Conservation (phyloP, 2,113 vertebrate genomes). For the Perca fluviatilis region DNA sequence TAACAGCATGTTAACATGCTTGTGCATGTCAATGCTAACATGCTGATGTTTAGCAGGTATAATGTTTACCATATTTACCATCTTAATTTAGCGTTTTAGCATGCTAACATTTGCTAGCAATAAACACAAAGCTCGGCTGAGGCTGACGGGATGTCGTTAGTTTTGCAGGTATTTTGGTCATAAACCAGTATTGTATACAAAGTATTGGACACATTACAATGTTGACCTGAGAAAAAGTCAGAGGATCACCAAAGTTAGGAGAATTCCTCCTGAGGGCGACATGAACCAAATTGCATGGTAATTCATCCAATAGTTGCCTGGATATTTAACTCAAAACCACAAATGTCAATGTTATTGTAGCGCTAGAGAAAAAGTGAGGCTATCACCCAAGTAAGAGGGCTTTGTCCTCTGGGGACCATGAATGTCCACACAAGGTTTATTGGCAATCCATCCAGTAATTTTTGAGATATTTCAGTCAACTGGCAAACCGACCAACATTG, state of each 20-base stretch:
- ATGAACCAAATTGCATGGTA: neutral
- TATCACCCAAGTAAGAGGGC: neutral
- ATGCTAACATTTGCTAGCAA: neutral
- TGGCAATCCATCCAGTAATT: neutral
- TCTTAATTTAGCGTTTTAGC: neutral
- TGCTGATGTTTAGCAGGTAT: neutral
- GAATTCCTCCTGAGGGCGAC: neutral
- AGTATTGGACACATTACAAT: neutral
- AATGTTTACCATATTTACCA: neutral
- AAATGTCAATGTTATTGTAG: neutral
- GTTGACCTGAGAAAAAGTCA: neutral
- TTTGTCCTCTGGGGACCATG: neutral
- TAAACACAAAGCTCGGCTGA: neutral
- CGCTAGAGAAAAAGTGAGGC: neutral
- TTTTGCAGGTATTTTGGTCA: neutral
- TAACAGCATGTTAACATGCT: neutral
- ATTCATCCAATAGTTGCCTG: neutral
- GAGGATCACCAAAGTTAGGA: neutral
- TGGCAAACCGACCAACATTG: neutral
- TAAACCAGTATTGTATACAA: neutral
- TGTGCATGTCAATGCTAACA: neutral
- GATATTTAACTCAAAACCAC: neutral
- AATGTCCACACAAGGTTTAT: neutral
- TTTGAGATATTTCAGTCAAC: neutral
- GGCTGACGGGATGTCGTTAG: neutral